Base-by-base conservation (phyloP, 1,140 invertebrate species). In the Nephila pilipes region DNA sequence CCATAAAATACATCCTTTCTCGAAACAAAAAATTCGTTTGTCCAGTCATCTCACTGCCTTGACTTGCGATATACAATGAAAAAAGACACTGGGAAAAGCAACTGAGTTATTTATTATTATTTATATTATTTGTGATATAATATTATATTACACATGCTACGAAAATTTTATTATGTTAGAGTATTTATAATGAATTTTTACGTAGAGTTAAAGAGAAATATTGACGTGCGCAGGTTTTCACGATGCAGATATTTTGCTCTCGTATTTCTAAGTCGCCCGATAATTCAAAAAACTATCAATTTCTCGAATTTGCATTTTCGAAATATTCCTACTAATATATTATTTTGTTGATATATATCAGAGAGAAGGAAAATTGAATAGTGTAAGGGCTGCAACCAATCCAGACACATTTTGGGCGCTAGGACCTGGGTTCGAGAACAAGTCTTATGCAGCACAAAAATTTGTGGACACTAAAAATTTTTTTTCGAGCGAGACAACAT, bases 231-330 rank as follows among this genome's bases (percentile, higher is more conserved):
- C 83, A 85, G 65, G 38, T 60, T 58, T 92, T 87, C 91, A 92
- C 91, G 91, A 92, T 92, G 91, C 91, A 92, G 85, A 92, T 79
- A 75, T 92, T 92, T 92, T 92, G 91, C 91, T 87, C 91, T 92
- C 91, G 91, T 92, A 92, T 92, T 87, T 58, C 91, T 92, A 87
- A 92, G 75, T 87, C 91, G 91, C 91, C 55, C 81, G 81, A 85
- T 92, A n/a, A 25, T 83, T 81, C 54, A 69, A 88, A 85, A 92
- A 58, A 92, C 81, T 69, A 92, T 38, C 80, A 69, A 85, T 92
- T 46, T 83, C 46, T 92, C 91, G 91, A 92, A 79, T 92, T 92
- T 87, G n/a, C 29, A 4, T 18, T 87, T 92, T 87, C 83, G 83
- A 92, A 92, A 79, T 87, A 87, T 92, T 92, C n/a, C 63, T 92